These are phyloP conservation scores for Temnothorax unifasciatus DNA, from an alignment of 2,888 invertebrate genomes.

Conservation along the genomic window DNA sequence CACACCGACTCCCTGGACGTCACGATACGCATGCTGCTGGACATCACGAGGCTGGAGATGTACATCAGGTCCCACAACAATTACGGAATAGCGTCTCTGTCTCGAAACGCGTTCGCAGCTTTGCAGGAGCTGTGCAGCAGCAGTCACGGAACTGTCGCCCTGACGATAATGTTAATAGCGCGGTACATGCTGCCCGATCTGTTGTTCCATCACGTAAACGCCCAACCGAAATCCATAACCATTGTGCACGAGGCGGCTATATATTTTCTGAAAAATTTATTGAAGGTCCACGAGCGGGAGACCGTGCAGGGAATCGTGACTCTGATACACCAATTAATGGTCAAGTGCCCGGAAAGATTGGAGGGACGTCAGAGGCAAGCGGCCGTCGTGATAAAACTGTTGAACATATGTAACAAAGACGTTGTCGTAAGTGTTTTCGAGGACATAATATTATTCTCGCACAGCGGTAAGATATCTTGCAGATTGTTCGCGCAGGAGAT, in stretches of 20 bases:
- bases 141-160: constrained; percentile 85
- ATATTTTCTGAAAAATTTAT: constrained; percentile 78
- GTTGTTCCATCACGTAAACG: constrained; percentile 75
- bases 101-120: constrained; percentile 84
- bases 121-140: constrained; percentile 84
- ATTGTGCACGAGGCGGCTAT: constrained; percentile 79
- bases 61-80: constrained; percentile 35
- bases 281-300: constrained; percentile 69
- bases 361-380: constrained; percentile 83
- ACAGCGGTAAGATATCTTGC: constrained; percentile 85
- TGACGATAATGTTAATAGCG: constrained; percentile 84
- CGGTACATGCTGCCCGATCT: constrained; percentile 84
- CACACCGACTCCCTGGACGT: constrained; percentile 85
- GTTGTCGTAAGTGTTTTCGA: constrained; percentile 70
- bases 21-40: constrained; percentile 83
- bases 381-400: constrained; percentile 77
- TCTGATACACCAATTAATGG: constrained; percentile 81
- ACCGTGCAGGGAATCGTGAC: constrained; percentile 75
- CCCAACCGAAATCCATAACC: constrained; percentile 69
- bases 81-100: constrained; percentile 72
- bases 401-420: constrained; percentile 74
- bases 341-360: constrained; percentile 81
- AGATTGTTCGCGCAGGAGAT: constrained; percentile 87
- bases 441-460: constrained; percentile 78
- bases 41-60: constrained; percentile 82